phyloP scores from a whole-genome alignment of 2,888 invertebrate genomes.

The Platycheirus rosarum region DNA sequence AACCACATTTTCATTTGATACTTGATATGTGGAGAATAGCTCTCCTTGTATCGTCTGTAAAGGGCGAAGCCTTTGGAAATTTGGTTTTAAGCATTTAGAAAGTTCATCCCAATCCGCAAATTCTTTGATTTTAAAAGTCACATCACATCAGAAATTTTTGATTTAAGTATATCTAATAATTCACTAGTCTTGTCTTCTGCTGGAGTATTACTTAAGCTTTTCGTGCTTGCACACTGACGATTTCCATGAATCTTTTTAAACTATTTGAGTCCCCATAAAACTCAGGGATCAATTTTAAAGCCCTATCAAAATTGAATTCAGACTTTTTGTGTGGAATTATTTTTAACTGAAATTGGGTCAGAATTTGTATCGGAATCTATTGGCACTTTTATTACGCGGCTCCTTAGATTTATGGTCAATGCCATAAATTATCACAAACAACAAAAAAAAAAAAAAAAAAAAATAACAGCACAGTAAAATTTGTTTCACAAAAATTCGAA shows the following conservation, averaged over 20 bases:
- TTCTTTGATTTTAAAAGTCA: background rate
- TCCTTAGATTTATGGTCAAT: too few species aligned
- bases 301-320: background rate
- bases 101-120: background rate
- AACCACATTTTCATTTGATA: background rate
- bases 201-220: background rate
- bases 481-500: too few species aligned
- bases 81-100: background rate
- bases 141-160: slow-evolving; percentile 2
- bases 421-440: too few species aligned
- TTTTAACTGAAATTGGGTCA: too few species aligned
- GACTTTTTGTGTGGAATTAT: background rate
- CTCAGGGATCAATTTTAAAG: background rate
- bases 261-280: background rate
- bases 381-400: too few species aligned
- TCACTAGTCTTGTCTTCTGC: background rate
- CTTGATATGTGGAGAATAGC: background rate
- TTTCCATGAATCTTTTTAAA: background rate
- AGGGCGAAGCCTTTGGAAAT: slow-evolving; percentile 10
- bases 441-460: too few species aligned
- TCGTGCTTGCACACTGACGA: background rate
- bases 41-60: slow-evolving; percentile 1
- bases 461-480: too few species aligned
- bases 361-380: too few species aligned
- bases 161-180: slow-evolving; percentile 1